Evolutionary conservation across 2,888 invertebrate genomes (phyloP).

Genomic region (Drosophila tripunctata): DNA sequence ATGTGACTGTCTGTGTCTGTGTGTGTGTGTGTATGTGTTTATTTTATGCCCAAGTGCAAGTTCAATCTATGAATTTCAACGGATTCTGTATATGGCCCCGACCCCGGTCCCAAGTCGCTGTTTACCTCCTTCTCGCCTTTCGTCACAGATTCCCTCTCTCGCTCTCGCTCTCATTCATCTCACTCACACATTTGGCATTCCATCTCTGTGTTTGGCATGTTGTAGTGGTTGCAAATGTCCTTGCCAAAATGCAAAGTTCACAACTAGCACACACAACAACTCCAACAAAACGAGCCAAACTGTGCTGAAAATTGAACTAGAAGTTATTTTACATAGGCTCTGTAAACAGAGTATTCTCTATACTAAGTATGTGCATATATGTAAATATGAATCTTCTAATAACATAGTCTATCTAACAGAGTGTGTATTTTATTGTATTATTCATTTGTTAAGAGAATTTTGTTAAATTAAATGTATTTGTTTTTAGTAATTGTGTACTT

Average conservation of each 20-base stretch:
- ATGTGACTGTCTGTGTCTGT: not conserved
- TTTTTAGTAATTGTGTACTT: too few relatives aligned
- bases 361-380: too few relatives aligned
- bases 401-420: too few relatives aligned
- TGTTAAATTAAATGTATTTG: too few relatives aligned
- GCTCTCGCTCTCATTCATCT: not conserved
- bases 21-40: slow-evolving; percentile 37
- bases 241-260: slow-evolving; percentile 70
- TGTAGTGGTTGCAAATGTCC: slow-evolving; percentile 47
- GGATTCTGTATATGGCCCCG: slow-evolving; percentile 78
- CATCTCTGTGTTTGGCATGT: not conserved
- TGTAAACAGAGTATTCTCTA: too few relatives aligned
- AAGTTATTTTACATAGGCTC: too few relatives aligned
- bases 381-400: too few relatives aligned
- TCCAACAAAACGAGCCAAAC: too few relatives aligned
- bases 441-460: too few relatives aligned
- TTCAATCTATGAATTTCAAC: slow-evolving; percentile 79
- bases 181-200: not conserved
- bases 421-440: too few relatives aligned
- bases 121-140: not conserved
- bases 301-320: too few relatives aligned
- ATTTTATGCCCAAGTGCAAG: slow-evolving; percentile 80
- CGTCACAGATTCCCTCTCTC: not conserved
- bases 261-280: slow-evolving; percentile 17
- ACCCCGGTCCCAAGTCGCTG: slow-evolving; percentile 41